Base-by-base conservation (phyloP, 2,797 vertebrate species). In the Urophycis tenuis region DNA sequence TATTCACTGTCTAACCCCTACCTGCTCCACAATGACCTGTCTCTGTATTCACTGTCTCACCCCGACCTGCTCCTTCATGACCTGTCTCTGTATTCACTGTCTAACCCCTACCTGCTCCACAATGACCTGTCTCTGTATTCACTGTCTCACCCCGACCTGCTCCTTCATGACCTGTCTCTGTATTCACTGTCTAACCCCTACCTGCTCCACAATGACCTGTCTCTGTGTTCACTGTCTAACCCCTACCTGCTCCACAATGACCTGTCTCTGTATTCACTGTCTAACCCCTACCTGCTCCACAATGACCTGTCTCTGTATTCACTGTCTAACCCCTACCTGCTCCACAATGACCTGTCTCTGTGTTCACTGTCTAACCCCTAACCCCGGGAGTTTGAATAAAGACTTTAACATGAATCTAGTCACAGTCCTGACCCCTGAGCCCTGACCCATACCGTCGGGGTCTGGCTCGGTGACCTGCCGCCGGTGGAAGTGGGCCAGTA, bases 401-500 rank as follows among this genome's bases (percentile, higher is more conserved):
- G 12, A 45, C 17, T 45, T 7, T 19, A 19, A 22, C 9, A n/a
- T 25, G 53, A 64, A 8, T 64, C n/a, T 64, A 64, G 60, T 29
- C n/a, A 29, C 60, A 67, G 9, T 31, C 22, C 30, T 31, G 69
- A 19, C 29, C 60, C 30, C 69, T n/a, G n/a, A n/a, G n/a, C n/a
- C n/a, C n/a, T 31, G 69, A 71, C 12, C 80, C 89, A 75, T 93
- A 96, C 96, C 95, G 81, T 96, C 94, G 0, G 87, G 76, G 77
- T 95, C 94, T 0, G 92, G 82, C 87, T 95, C 94, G 1, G 88
- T 88, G 85, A 92, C 92, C 84, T 95, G 95, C 1, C 94, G 88
- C 32, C 93, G 93, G 88, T 96, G 94, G 91, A 98, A 96, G 91
- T 96, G 96, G 49, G 93, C 91, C 84, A 98, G 93, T 64, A 98